Conservation (phyloP, 2,797 vertebrate genomes). For the Hephaestus fuliginosus region DNA sequence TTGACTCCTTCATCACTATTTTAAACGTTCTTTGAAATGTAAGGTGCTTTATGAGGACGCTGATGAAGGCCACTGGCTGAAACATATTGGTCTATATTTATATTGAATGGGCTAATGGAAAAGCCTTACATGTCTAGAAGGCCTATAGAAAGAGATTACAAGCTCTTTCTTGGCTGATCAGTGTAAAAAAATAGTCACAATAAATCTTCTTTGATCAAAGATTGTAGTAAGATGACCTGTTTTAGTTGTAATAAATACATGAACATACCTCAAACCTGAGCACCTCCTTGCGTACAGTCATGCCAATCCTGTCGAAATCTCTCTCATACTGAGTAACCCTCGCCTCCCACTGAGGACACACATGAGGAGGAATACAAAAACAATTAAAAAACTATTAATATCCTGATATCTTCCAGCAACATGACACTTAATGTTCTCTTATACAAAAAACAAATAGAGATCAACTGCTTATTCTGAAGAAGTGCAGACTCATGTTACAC, state of each 20-base stretch:
- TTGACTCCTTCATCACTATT: not conserved
- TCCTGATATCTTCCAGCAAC: not conserved
- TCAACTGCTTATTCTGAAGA: not conserved
- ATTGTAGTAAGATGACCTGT: no score
- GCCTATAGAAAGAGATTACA: not conserved
- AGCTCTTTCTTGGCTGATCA: not conserved
- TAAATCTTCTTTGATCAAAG: no score
- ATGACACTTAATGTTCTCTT: not conserved
- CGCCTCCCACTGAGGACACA: slow-evolving; percentile 91
- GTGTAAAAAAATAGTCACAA: no score
- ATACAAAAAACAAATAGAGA: not conserved
- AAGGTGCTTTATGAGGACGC: not conserved
- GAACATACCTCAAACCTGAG: slow-evolving; percentile 92
- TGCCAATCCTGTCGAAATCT: slow-evolving; percentile 94
- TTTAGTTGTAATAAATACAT: not conserved
- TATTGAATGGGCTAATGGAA: not conserved
- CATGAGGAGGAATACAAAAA: slow-evolving; percentile 24
- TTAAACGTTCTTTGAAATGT: not conserved
- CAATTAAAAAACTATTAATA: not conserved
- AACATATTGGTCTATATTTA: not conserved
- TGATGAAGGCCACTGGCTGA: not conserved
- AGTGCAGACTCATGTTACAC: not conserved
- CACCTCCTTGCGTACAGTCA: slow-evolving; percentile 94
- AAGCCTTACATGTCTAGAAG: not conserved
- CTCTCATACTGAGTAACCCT: slow-evolving; percentile 94